Evolutionary conservation across 2,797 vertebrate species (phyloP), one percentile per base, ranked within the genome.

Genomic region (Tiaroga cobitis): DNA sequence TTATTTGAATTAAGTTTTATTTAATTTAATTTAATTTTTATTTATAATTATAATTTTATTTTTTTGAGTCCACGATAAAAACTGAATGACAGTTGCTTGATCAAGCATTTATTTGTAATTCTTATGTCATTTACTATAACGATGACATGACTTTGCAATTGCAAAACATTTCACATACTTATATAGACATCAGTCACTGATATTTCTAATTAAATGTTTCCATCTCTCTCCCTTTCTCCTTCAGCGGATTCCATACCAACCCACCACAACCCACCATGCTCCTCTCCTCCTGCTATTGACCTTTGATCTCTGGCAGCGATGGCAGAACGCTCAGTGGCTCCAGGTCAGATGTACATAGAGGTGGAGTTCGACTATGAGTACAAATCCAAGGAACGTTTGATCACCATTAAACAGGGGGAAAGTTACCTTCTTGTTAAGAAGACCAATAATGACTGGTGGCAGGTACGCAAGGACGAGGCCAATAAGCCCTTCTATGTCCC

Each of bases 401-500:
- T 99, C 89, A 94, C 92, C 73, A 98, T 99, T 88, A 97, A 94
- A 59, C 97, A 99, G 92, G 98, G 98, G 2, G 97, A 99, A 88
- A 95, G 95, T 81, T 99, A 98, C 88, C 90, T 97, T 86, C 93
- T 99, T 56, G 95, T 99, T 89, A 97, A 96, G 94, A 99, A 99
- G 94, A 97, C 98, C 85, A 99, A 99, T 0, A 96, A 97, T 81
- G 98, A 99, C 81, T 99, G 98, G 98, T 99, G 98, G 98, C 98
- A 99, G 91, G 97, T 99, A 87, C 96, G 93, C 86, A 96, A 92
- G 88, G 97, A 99, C 0, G 97, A 97, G 84, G 95, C 92, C 78
- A 93, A 95, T 2, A 98, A 97, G 91, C 94, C 97, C 0, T 97
- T 99, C 87, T 99, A 99, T 2, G 97, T 99, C 84, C 98, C 98